These are phyloP conservation scores for Actinia tenebrosa DNA, from an alignment of 64 coral and sea anemone species.

Conservation along the genomic window DNA sequence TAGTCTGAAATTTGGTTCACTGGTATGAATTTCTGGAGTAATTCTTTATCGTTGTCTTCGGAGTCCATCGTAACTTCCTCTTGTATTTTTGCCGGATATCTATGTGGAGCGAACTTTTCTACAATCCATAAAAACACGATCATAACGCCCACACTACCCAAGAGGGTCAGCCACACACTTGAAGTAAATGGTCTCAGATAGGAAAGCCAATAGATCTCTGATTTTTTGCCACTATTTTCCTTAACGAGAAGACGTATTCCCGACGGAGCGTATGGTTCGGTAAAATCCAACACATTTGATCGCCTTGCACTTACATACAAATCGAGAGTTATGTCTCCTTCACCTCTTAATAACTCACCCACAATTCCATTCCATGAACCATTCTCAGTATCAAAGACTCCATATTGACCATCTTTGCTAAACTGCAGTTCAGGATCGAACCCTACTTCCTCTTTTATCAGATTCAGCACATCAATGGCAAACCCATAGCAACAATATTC, in stretches of 20 bases:
- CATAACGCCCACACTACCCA: conserved; percentile 62
- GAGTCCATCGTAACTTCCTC: neutral
- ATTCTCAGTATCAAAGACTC: conserved; percentile 62
- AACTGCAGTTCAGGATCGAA: conserved; percentile 46
- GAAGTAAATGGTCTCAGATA: conserved; percentile 82
- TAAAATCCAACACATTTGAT: conserved; percentile 67
- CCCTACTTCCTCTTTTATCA: conserved; percentile 15
- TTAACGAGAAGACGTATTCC: conserved; percentile 79
- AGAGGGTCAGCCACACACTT: conserved; percentile 70
- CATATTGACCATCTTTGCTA: conserved; percentile 70
- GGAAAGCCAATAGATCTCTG: conserved; percentile 67
- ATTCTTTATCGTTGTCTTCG: neutral
- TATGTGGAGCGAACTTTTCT: conserved; percentile 50
- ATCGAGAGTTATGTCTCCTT: conserved; percentile 67
- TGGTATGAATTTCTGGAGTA: neutral
- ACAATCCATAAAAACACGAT: conserved; percentile 65
- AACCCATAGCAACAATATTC: conserved; percentile 71
- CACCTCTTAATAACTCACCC: conserved; percentile 44
- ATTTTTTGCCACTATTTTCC: conserved; percentile 37
- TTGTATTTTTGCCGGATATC: neutral
- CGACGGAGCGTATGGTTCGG: conserved; percentile 75
- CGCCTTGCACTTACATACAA: conserved; percentile 77
- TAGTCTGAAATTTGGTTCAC: neutral
- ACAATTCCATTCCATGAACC: conserved; percentile 80
- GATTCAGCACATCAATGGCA: conserved; percentile 70